Conservation (phyloP, 53 echinoderm and acorn worm genomes). For the Antedon mediterranea region DNA sequence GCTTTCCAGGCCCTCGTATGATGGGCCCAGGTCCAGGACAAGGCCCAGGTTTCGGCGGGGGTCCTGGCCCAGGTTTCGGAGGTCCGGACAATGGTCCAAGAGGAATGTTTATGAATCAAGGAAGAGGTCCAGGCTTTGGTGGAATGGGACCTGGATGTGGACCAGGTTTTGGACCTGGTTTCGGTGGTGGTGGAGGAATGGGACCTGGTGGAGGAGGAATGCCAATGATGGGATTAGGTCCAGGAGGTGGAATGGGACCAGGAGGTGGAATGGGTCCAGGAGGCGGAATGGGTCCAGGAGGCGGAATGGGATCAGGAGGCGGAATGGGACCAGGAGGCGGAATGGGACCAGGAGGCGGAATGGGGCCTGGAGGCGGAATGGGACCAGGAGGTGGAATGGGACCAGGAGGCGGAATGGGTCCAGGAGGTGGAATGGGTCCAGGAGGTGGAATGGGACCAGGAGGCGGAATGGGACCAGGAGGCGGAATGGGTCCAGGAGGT, state of each 20-base stretch:
- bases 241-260: not conserved
- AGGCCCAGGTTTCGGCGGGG: not conserved
- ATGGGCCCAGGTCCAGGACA: not conserved
- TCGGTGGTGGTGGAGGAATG: not conserved
- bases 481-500: no score
- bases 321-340: not conserved
- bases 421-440: no score
- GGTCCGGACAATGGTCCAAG: no score
- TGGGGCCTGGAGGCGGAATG: not conserved
- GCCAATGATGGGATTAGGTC: not conserved
- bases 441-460: no score
- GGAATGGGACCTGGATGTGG: not conserved
- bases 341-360: not conserved
- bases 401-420: no score
- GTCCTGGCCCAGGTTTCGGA: not conserved
- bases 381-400: no score
- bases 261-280: not conserved
- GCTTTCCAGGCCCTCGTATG: not conserved
- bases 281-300: not conserved
- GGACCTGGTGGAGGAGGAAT: not conserved
- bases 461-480: no score
- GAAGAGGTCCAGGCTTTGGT: not conserved
- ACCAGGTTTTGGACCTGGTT: not conserved
- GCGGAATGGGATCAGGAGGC: not conserved
- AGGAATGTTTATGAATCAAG: no score